Evolutionary conservation across 2,888 invertebrate species (phyloP), one percentile per base, ranked within the genome.

Genomic region (Plebejus melissa): DNA sequence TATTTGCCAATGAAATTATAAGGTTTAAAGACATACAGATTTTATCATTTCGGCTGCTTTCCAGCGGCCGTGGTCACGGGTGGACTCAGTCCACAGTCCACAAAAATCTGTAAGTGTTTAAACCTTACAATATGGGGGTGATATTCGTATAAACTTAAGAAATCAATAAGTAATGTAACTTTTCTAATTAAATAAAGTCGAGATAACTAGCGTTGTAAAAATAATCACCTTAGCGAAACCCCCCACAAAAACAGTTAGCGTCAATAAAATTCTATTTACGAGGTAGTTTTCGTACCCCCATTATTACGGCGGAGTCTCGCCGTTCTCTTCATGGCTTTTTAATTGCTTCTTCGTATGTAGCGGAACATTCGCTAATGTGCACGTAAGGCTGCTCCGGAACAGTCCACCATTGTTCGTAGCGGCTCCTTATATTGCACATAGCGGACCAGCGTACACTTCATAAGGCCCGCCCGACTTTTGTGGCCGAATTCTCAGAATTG

Each of bases 371-470:
- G 85, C 90, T 88, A 88, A 91, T 89, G 88, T 87, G 83, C 82
- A 85, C 85, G 81, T 87, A 87, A 84, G 87, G 87, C 82, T 83
- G 84, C 82, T 85, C 87, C 87, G 88, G 88, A 88, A 85, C 83
- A 89, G 86, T 82, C 79, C 76, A 77, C 90, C 85, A 91, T 92
- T 93, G 91, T 93, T 91, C 80, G 79, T 79, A 82, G 80, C 82
- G 82, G 82, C 86, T 88, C 91, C 91, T 88, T 93, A 90, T 91
- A 91, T 86, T 87, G 88, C 88, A 82, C 82, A 83, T 89, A 91
- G 91, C 92, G 91, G 92, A 85, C 82, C 78, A 91, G 91, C 92
- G 91, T 85, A 82, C 78, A 86, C 87, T 90, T 90, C 88, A 90
- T 87, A 90, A 85, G 83, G 82, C 76, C 80, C 82, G 82, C 81